Percentiles rank a stretch among this genome's conserved stretches.
These are phyloP conservation scores for Naja naja DNA, from an alignment of 2,113 vertebrate species.

Conservation along the genomic window DNA sequence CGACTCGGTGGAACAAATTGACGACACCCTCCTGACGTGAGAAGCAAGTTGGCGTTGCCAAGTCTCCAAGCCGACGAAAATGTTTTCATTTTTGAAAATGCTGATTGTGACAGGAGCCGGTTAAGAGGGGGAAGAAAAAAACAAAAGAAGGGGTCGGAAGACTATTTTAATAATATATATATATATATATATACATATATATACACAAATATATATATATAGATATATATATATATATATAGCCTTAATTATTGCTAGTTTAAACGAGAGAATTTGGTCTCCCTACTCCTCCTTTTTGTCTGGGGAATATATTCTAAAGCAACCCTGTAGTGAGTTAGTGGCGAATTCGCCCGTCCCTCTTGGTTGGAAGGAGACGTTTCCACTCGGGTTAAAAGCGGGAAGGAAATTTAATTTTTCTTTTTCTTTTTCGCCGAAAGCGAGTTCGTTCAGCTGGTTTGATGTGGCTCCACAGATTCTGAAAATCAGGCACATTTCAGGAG, in stretches of 20 bases:
- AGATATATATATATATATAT: no score
- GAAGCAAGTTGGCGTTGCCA: conserved; percentile 43
- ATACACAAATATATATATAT: no score
- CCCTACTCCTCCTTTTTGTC: conserved; percentile 21
- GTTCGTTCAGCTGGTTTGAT: conserved; percentile 52
- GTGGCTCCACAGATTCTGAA: conserved; percentile 52
- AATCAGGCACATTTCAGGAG: conserved; percentile 45
- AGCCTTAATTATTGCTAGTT: conserved; percentile 74
- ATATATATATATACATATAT: no score
- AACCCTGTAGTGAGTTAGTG: conserved; percentile 23
- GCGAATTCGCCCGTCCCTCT: conserved; percentile 22
- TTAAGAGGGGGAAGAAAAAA: background rate
- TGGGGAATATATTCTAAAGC: conserved; percentile 10
- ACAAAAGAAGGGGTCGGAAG: conserved; percentile 46
- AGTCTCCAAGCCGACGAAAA: conserved; percentile 57
- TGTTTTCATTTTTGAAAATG: conserved; percentile 83
- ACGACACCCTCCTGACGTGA: conserved; percentile 97
- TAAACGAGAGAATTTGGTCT: conserved; percentile 22
- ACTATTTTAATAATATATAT: conserved; percentile 67
- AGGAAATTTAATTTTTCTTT: background rate
- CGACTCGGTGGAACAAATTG: conserved; percentile 91
- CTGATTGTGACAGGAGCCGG: conserved; percentile 68
- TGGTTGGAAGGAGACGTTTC: conserved; percentile 38
- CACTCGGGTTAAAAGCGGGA: conserved; percentile 31
- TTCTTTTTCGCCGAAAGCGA: conserved; percentile 13